Evolutionary conservation across 2,888 invertebrate genomes (phyloP).

Genomic region (Tridacna crocea): DNA sequence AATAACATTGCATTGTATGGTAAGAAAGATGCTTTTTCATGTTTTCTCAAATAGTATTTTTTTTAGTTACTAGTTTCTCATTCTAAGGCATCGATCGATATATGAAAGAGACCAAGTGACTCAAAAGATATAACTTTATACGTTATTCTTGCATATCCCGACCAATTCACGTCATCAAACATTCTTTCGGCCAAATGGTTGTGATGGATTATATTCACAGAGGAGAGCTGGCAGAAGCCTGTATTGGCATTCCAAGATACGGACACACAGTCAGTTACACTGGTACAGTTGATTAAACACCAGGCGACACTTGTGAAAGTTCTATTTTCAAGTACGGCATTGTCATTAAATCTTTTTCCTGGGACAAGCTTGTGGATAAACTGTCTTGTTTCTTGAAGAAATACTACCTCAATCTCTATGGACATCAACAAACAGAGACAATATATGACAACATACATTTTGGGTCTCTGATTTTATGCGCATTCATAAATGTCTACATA

Average conservation of each 20-base stretch:
- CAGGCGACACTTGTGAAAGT: neutral
- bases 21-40: no score
- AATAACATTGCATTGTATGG: no score
- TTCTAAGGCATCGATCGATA: neutral
- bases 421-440: no score
- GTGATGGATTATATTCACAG: neutral
- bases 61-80: no score
- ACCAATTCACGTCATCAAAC: neutral
- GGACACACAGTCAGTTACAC: neutral
- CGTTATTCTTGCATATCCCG: neutral
- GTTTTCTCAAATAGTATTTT: no score
- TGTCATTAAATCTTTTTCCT: neutral
- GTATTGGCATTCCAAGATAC: constrained; percentile 6
- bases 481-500: no score
- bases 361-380: neutral
- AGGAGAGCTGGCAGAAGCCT: neutral
- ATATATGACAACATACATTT: no score
- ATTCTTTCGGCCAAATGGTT: neutral
- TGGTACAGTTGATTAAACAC: constrained; percentile 4
- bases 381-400: neutral
- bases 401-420: neutral
- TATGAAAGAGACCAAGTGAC: neutral
- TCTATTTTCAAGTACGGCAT: neutral
- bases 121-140: neutral
- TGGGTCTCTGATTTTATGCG: no score